Evolutionary conservation across 2,113 vertebrate species (phyloP).

Genomic region (Nasalis larvatus): DNA sequence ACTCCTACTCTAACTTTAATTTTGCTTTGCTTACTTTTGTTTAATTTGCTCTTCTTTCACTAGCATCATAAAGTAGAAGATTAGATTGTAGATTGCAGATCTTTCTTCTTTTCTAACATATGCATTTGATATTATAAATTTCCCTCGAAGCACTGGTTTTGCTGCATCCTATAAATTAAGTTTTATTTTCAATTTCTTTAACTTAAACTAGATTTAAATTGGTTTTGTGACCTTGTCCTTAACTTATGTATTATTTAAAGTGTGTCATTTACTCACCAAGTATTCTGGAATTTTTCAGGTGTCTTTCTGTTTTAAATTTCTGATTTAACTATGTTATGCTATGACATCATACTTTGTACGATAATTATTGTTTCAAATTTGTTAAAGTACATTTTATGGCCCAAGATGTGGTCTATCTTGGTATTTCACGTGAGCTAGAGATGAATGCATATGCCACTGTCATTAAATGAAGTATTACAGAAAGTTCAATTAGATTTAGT

Average conservation of each 20-base stretch:
- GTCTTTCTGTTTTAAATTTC: not conserved
- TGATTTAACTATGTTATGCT: not conserved
- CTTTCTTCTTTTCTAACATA: not conserved
- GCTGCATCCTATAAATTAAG: not conserved
- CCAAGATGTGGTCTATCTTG: not conserved
- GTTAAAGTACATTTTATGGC: not conserved
- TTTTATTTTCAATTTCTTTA: not conserved
- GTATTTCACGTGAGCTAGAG: not conserved
- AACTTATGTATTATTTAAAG: not conserved
- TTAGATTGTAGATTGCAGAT: not conserved
- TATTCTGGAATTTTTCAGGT: not conserved
- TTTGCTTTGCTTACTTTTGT: not conserved
- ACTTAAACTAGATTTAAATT: not conserved
- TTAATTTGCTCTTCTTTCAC: not conserved
- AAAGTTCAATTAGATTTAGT: not conserved
- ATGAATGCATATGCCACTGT: not conserved
- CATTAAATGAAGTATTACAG: not conserved
- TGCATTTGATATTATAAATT: not conserved
- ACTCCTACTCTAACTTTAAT: not conserved
- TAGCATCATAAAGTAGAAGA: not conserved
- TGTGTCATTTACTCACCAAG: not conserved
- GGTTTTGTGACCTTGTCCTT: not conserved
- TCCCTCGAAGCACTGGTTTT: not conserved
- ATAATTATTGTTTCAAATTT: not conserved
- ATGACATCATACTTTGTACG: not conserved